phyloP scores from a whole-genome alignment of 2,113 vertebrate species.

The Setophaga kirtlandii region DNA sequence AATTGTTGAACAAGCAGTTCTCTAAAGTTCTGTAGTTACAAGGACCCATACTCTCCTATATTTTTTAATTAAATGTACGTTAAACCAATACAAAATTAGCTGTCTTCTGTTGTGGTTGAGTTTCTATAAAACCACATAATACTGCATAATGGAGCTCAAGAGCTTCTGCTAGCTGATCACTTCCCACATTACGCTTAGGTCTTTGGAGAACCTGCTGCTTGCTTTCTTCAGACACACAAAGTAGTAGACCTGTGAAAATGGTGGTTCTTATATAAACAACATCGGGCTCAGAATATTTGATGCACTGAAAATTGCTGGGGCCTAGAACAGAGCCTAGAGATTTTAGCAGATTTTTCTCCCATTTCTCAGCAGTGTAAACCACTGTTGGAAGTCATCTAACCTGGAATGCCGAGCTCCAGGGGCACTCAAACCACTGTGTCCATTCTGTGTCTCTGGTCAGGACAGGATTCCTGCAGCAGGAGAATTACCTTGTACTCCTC shows the following conservation, averaged over 20 bases:
- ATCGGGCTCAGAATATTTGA: not conserved
- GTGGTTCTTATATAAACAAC: not conserved
- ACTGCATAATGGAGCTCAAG: not conserved
- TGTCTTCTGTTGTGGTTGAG: not conserved
- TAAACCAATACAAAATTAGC: not conserved
- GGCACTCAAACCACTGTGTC: not conserved
- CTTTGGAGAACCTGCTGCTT: not conserved
- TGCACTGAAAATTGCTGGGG: not conserved
- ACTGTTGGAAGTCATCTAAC: not conserved
- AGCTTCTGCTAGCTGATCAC: not conserved
- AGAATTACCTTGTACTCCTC: not conserved
- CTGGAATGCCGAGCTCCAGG: not conserved
- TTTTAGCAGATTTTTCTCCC: not conserved
- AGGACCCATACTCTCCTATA: not conserved
- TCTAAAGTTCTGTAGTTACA: not conserved
- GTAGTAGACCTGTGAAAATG: not conserved
- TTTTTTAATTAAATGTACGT: not conserved
- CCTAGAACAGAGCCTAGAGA: not conserved
- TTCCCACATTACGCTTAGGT: not conserved
- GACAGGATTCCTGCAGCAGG: not conserved
- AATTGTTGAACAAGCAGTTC: not conserved
- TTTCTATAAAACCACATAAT: not conserved
- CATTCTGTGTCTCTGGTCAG: not conserved
- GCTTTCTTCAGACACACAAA: not conserved
- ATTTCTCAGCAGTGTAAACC: not conserved